These are phyloP conservation scores for Amaurobius ferox DNA, from an alignment of 2,888 invertebrate species.

Conservation along the genomic window DNA sequence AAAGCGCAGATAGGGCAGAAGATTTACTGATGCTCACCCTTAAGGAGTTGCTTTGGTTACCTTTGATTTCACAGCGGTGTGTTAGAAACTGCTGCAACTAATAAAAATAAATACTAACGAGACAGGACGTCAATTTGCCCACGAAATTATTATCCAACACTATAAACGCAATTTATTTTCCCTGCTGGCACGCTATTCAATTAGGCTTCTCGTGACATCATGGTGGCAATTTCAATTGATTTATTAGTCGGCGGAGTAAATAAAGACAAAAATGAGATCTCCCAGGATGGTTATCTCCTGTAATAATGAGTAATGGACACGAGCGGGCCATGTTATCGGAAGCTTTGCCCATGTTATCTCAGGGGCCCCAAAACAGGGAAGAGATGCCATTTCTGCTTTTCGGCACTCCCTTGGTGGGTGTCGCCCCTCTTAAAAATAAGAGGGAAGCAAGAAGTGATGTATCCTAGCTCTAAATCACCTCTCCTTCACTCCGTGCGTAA, in stretches of 20 bases:
- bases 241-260: neutral
- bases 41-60: too few relatives aligned
- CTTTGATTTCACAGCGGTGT: neutral
- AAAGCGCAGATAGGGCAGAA: too few relatives aligned
- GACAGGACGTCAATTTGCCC: neutral
- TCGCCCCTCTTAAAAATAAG: neutral
- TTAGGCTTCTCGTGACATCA: neutral
- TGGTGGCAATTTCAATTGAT: conserved; percentile 1
- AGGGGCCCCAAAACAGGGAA: neutral
- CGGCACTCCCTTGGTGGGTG: conserved; percentile 1
- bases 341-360: neutral
- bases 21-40: too few relatives aligned
- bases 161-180: too few relatives aligned
- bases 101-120: too few relatives aligned
- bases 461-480: neutral
- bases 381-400: neutral
- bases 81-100: neutral
- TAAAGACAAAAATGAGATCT: neutral
- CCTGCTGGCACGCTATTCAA: neutral
- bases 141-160: neutral
- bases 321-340: neutral
- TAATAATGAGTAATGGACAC: conserved; percentile 7
- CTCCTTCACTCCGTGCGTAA: neutral
- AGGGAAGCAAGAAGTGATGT: neutral
- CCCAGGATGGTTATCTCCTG: neutral